Conservation (phyloP, 2,888 invertebrate species). For the Electrophaes corylata region DNA sequence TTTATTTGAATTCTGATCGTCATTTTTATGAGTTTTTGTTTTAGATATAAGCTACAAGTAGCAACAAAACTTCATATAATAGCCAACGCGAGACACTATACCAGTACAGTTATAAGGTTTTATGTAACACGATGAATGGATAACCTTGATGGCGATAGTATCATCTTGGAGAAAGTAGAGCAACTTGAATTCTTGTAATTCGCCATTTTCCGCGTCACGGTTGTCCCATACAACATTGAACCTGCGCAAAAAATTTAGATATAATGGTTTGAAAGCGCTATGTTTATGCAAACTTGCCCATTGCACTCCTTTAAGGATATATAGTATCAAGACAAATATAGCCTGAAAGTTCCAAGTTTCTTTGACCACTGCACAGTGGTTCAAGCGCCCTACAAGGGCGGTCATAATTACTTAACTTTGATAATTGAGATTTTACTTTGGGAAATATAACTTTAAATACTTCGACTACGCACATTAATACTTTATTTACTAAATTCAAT, state of each 20-base stretch:
- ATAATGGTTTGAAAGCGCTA: background rate
- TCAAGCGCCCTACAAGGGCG: too few species aligned
- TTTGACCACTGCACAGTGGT: too few species aligned
- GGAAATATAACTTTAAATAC: too few species aligned
- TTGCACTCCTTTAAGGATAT: too few species aligned
- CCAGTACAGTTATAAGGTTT: background rate
- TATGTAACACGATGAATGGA: background rate
- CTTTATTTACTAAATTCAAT: too few species aligned
- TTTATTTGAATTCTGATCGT: background rate
- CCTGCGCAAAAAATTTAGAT: conserved; percentile 56
- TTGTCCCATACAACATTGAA: conserved; percentile 89
- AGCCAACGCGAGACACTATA: background rate
- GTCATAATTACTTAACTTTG: too few species aligned
- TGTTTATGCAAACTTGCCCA: too few species aligned
- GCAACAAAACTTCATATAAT: background rate
- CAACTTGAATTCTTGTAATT: conserved; percentile 87
- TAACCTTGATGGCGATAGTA: conserved; percentile 88
- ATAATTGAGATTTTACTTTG: too few species aligned
- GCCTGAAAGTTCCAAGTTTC: too few species aligned
- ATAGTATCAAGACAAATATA: too few species aligned
- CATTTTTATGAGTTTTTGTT: background rate
- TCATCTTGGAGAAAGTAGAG: conserved; percentile 93
- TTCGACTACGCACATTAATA: too few species aligned
- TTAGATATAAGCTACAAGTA: background rate
- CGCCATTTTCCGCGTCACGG: conserved; percentile 83